Base-by-base conservation (phyloP, 2,797 vertebrate genomes). In the Sebastiscus tertius region DNA sequence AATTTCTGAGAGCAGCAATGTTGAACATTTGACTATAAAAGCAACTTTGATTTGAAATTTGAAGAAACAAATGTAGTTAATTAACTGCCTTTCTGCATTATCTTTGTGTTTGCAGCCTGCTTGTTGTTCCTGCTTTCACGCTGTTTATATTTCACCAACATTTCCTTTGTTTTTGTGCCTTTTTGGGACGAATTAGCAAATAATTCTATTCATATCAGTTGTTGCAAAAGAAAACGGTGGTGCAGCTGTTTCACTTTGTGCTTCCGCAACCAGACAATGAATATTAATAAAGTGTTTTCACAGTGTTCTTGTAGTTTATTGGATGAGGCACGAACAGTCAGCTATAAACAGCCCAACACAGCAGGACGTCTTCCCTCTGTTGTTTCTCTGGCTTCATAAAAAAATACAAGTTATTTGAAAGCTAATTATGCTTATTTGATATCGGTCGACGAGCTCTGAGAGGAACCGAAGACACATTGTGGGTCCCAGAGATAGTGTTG, bases 401-500 rank as follows among this genome's bases (percentile, higher is more conserved):
- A 10, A 10, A 13, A n/a, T 56, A 14, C 24, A 66, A 58, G 10
- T 3, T 20, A 69, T 8, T 2, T 52, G 20, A 62, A 20, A 64
- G 77, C 52, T 67, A 73, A 83, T 86, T 68, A 77, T 73, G 56
- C 36, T 54, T 11, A 1, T 52, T 18, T 42, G 79, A 73, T 60
- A 20, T 56, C 16, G 5, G 33, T 6, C 0, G 67, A 79, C 31
- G 4, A 61, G 49, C 62, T 64, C n/a, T 3, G 75, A 49, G 72
- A 72, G 42, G 2, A 33, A 14, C 39, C 2, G 16, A 0, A 22
- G 64, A 75, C 75, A 62, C 87, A 8, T 62, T 60, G 56, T 46
- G 82, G 77, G 72, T 72, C 65, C 60, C 29, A 2, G n/a, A 81
- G 83, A 81, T 80, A 22, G 42, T 63, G 83, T 52, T 18, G 33